phyloP scores from a whole-genome alignment of 2,113 vertebrate genomes.

The Bagarius yarrelli region DNA sequence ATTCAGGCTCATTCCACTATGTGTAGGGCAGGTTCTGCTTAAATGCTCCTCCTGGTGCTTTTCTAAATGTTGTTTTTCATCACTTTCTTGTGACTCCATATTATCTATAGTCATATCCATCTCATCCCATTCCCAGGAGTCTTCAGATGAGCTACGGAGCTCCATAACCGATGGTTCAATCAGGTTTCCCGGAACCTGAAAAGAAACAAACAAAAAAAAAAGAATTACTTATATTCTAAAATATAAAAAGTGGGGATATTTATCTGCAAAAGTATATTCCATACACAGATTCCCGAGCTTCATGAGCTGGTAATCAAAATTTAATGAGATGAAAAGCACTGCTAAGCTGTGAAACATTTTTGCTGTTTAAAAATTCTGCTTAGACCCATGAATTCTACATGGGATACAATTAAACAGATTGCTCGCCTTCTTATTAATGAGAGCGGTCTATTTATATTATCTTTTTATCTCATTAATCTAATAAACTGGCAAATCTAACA shows the following conservation, averaged over 20 bases:
- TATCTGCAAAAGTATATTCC: not conserved
- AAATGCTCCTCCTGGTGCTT: conserved; percentile 45
- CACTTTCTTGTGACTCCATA: conserved; percentile 70
- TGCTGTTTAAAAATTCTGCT: conserved; percentile 68
- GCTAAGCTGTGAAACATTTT: conserved; percentile 31
- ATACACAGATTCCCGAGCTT: conserved; percentile 22
- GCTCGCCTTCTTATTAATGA: conserved; percentile 71
- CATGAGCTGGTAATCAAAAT: conserved; percentile 3
- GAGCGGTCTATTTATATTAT: conserved; percentile 72
- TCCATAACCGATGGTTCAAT: conserved; percentile 86
- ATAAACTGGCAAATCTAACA: conserved; percentile 66
- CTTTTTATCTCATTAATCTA: conserved; percentile 74
- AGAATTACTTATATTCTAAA: conserved; percentile 8
- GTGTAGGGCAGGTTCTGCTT: conserved; percentile 48
- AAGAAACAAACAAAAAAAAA: no score
- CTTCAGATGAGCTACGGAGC: conserved; percentile 78
- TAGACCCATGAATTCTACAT: conserved; percentile 70
- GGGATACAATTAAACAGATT: conserved; percentile 75
- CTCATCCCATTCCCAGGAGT: conserved; percentile 97
- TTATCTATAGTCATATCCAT: conserved; percentile 88
- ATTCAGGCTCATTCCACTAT: conserved; percentile 52
- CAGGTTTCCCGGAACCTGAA: conserved; percentile 80
- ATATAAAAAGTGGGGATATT: not conserved
- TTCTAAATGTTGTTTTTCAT: conserved; percentile 60
- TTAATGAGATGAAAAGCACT: conserved; percentile 45